Evolutionary conservation across 2,888 invertebrate species (phyloP).

Genomic region (Drosophila prostipennis): DNA sequence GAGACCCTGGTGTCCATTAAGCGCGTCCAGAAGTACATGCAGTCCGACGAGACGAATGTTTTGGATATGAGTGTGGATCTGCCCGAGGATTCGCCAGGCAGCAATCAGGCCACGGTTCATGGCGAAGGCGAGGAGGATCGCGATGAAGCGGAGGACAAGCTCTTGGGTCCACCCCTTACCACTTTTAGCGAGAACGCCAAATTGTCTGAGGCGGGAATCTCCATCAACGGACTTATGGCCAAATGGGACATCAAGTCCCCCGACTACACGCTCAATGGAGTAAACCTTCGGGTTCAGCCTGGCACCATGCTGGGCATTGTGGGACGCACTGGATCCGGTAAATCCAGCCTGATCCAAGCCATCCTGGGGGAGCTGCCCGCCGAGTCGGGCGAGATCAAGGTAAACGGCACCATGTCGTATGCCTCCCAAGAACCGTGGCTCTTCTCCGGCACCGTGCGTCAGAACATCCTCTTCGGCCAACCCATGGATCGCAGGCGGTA

Average conservation of each 20-base stretch:
- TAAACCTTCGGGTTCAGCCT: conserved; percentile 88
- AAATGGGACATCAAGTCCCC: conserved; percentile 88
- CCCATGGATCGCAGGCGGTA: conserved; percentile 87
- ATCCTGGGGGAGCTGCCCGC: conserved; percentile 86
- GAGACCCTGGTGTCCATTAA: conserved; percentile 87
- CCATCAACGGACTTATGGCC: conserved; percentile 87
- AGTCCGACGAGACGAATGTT: conserved; percentile 86
- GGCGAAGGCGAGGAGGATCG: conserved; percentile 62
- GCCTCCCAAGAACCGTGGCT: conserved; percentile 94
- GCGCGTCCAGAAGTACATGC: conserved; percentile 86
- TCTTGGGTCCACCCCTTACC: conserved; percentile 64
- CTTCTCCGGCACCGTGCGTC: conserved; percentile 88
- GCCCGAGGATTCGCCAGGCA: conserved; percentile 60
- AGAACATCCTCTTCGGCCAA: conserved; percentile 87
- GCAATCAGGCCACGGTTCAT: conserved; percentile 78
- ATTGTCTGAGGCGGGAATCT: conserved; percentile 85
- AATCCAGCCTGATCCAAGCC: conserved; percentile 86
- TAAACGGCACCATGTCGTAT: conserved; percentile 88
- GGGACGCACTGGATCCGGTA: conserved; percentile 90
- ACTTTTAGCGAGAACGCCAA: conserved; percentile 79
- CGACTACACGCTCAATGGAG: conserved; percentile 88
- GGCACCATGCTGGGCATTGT: conserved; percentile 89
- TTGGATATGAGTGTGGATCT: conserved; percentile 73
- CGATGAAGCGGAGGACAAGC: conserved; percentile 59
- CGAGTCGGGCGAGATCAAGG: conserved; percentile 85